Percentiles rank a stretch among this genome's conserved stretches.
phyloP scores from a whole-genome alignment of 1,140 invertebrate species.

The Octopus sinensis region DNA sequence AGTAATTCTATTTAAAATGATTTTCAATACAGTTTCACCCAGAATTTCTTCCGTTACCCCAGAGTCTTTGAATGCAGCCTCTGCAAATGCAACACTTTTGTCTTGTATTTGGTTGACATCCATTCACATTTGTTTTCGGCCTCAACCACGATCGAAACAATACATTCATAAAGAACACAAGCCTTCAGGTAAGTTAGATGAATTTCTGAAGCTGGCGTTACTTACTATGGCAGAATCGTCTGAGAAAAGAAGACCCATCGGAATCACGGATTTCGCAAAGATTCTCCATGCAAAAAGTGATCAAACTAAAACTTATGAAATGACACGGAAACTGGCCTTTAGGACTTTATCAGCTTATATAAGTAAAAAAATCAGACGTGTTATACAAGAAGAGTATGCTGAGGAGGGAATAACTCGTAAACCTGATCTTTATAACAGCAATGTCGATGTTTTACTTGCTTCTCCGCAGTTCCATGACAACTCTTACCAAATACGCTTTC shows the following conservation, averaged over 20 bases:
- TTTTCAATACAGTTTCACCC: background rate
- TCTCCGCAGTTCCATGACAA: background rate
- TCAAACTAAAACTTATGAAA: background rate
- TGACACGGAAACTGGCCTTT: background rate
- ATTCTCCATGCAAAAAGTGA: background rate
- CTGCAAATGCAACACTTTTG: background rate
- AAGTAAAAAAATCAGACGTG: background rate
- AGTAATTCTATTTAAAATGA: no score
- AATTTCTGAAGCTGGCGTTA: background rate
- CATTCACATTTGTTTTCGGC: background rate
- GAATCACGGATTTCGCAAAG: background rate
- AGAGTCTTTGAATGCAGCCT: background rate
- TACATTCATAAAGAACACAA: background rate
- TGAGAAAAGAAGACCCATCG: background rate
- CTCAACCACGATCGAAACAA: background rate
- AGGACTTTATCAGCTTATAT: background rate
- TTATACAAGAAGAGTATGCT: background rate
- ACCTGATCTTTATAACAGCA: background rate
- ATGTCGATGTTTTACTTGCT: background rate
- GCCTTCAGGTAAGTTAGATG: background rate
- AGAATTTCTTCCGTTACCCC: background rate
- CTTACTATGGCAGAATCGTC: background rate
- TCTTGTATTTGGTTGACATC: background rate
- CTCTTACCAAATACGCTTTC: constrained; percentile 18
- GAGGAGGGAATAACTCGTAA: background rate